phyloP scores from a whole-genome alignment of 2,113 vertebrate species.

The Corydoras maculifer region DNA sequence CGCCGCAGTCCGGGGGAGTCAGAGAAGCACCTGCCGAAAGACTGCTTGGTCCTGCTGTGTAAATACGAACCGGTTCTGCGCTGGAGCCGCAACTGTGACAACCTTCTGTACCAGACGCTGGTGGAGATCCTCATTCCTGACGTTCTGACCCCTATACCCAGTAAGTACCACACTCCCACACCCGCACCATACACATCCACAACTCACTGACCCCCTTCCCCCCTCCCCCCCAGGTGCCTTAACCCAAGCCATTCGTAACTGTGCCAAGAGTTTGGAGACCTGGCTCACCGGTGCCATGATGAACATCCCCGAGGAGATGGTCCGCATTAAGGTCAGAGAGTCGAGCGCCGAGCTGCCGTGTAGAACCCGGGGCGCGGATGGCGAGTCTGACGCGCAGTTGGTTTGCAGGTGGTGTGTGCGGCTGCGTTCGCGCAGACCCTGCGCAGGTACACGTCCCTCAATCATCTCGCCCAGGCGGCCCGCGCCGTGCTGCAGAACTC shows the following conservation, averaged over 20 bases:
- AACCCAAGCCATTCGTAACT: conserved; percentile 92
- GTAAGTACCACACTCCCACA: conserved; percentile 60
- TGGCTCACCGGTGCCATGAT: conserved; percentile 87
- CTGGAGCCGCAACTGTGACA: conserved; percentile 83
- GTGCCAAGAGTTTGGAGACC: conserved; percentile 87
- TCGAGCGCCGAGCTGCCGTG: too few relatives aligned
- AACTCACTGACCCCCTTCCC: not conserved
- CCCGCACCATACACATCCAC: not conserved
- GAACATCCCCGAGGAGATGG: conserved; percentile 91
- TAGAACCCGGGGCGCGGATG: too few relatives aligned
- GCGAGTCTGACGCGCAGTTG: too few relatives aligned
- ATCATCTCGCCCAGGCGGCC: too few relatives aligned
- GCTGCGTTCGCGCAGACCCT: conserved; percentile 68
- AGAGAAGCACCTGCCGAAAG: conserved; percentile 83
- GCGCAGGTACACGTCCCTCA: too few relatives aligned
- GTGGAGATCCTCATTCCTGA: conserved; percentile 86
- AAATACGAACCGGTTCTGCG: conserved; percentile 81
- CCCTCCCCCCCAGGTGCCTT: conserved; percentile 75
- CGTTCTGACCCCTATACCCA: conserved; percentile 85
- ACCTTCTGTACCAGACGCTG: conserved; percentile 83
- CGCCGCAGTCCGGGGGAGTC: conserved; percentile 73
- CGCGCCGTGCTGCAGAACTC: conserved; percentile 84
- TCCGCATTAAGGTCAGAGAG: conserved; percentile 76
- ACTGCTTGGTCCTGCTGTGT: conserved; percentile 78
- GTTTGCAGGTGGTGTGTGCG: conserved; percentile 73